phyloP scores from a whole-genome alignment of 2,888 invertebrate genomes.

The Cantharis rustica region DNA sequence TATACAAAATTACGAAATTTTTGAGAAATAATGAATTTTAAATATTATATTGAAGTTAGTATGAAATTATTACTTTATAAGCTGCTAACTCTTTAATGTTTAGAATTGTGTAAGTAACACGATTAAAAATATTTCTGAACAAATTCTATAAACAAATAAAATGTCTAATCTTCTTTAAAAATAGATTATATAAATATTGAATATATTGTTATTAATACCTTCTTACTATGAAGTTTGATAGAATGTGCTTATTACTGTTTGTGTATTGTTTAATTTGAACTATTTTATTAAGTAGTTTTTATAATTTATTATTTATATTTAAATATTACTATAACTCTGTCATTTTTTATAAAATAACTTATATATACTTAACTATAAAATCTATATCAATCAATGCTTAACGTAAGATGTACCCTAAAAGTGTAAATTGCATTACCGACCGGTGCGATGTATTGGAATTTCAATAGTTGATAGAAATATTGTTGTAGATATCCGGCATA shows the following conservation, averaged over 20 bases:
- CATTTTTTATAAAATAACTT: neutral
- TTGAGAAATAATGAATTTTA: neutral
- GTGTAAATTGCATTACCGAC: constrained; percentile 11
- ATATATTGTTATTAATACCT: too few relatives aligned
- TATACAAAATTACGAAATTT: neutral
- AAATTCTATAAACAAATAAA: too few relatives aligned
- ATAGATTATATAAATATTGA: too few relatives aligned
- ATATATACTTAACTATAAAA: neutral
- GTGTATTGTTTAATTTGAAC: too few relatives aligned
- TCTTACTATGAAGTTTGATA: too few relatives aligned
- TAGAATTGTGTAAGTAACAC: too few relatives aligned
- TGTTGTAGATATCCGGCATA: constrained; percentile 12
- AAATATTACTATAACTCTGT: neutral
- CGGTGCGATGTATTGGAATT: constrained; percentile 11
- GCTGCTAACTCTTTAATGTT: too few relatives aligned
- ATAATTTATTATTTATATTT: neutral
- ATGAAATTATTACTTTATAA: neutral
- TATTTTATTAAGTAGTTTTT: too few relatives aligned
- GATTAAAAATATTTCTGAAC: too few relatives aligned
- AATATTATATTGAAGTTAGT: too few relatives aligned
- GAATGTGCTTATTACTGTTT: too few relatives aligned
- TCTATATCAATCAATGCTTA: neutral
- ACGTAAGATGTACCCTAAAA: neutral
- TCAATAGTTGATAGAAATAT: constrained; percentile 16
- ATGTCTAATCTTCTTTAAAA: too few relatives aligned